Percentiles rank a stretch among this genome's conserved stretches.
phyloP scores from a whole-genome alignment of 1,140 invertebrate genomes.

The Procambarus virginalis region DNA sequence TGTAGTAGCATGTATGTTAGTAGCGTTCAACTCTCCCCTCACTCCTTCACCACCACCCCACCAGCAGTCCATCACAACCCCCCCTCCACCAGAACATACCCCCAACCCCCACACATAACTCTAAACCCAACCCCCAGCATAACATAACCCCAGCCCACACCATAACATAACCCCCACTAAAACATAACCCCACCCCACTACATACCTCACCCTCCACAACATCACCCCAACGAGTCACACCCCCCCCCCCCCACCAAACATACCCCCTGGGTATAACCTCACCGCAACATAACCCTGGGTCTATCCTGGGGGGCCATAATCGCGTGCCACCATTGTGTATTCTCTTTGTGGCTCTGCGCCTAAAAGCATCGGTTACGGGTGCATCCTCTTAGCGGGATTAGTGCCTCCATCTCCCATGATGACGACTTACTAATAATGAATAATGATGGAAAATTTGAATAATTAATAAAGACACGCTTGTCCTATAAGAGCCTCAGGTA shows the following conservation, averaged over 20 bases:
- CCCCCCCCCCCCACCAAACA: background rate
- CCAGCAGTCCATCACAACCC: background rate
- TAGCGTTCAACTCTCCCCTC: background rate
- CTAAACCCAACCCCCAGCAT: background rate
- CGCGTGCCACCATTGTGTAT: constrained; percentile 52
- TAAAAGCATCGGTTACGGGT: constrained; percentile 66
- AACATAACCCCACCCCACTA: constrained; percentile 1
- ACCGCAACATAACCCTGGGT: constrained; percentile 41
- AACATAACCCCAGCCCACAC: background rate
- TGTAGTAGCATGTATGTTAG: background rate
- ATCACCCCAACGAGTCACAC: background rate
- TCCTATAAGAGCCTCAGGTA: constrained; percentile 17
- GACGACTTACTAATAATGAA: constrained; percentile 66
- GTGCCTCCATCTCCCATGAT: constrained; percentile 59
- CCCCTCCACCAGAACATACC: background rate
- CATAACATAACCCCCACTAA: background rate
- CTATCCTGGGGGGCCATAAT: constrained; percentile 51
- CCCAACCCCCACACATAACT: background rate
- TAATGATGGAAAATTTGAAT: constrained; percentile 66
- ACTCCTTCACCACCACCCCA: background rate
- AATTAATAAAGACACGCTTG: constrained; percentile 63
- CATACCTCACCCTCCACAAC: background rate
- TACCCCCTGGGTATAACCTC: background rate
- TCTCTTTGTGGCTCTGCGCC: constrained; percentile 45
- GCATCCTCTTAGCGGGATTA: constrained; percentile 66